phyloP scores from a whole-genome alignment of 1,140 invertebrate genomes.

The Gerris buenoi region DNA sequence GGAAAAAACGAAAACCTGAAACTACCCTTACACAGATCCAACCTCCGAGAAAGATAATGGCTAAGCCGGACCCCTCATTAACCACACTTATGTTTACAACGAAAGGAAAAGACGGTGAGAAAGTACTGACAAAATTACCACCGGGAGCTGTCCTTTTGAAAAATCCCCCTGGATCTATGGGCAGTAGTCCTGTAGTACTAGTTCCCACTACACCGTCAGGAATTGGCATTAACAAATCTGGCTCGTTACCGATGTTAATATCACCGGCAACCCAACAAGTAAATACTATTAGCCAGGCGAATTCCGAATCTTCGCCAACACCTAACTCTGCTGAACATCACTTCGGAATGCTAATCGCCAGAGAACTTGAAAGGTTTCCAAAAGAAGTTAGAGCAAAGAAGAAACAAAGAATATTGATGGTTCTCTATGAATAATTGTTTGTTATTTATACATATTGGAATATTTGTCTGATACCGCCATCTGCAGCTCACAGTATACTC shows the following conservation, averaged over 20 bases:
- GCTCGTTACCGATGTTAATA: not conserved
- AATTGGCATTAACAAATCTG: not conserved
- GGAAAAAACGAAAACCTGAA: not conserved
- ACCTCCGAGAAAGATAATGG: not conserved
- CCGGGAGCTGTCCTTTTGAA: not conserved
- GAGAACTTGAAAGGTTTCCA: not conserved
- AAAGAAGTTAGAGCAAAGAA: constrained; percentile 2
- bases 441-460: no score
- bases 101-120: not conserved
- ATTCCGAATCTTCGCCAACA: not conserved
- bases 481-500: no score
- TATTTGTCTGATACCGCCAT: no score
- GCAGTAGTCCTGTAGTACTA: not conserved
- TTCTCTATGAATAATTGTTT: not conserved
- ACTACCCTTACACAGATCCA: not conserved
- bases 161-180: not conserved
- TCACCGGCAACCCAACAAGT: not conserved
- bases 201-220: not conserved
- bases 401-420: not conserved
- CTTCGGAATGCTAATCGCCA: not conserved
- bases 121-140: not conserved
- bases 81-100: not conserved
- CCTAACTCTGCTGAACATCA: not conserved
- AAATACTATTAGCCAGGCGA: not conserved
- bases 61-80: not conserved